Conservation (phyloP, 2,888 invertebrate species). For the Monochamus alternatus region DNA sequence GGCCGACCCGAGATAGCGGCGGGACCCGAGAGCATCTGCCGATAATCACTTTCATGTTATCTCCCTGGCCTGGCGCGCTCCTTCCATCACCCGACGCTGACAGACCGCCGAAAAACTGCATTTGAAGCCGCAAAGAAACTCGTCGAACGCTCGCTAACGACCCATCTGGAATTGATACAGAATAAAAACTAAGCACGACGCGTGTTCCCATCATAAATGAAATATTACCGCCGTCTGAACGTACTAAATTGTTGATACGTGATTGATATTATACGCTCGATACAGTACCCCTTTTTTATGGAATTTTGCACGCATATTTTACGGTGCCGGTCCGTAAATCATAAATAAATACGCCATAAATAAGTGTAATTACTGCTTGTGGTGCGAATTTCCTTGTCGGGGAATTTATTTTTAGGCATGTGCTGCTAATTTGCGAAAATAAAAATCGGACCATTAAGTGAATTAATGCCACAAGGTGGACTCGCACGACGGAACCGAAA, state of each 20-base stretch:
- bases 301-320: constrained; percentile 15
- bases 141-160: constrained; percentile 53
- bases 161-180: constrained; percentile 56
- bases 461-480: background rate
- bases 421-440: background rate
- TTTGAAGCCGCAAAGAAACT: constrained; percentile 55
- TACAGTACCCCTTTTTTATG: constrained; percentile 16
- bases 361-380: background rate
- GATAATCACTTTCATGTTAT: constrained; percentile 69
- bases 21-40: constrained; percentile 63
- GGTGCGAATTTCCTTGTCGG: background rate
- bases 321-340: background rate
- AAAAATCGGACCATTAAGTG: background rate
- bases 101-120: constrained; percentile 63
- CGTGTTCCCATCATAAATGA: constrained; percentile 58
- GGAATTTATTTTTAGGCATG: constrained; percentile 10
- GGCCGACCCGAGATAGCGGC: constrained; percentile 63
- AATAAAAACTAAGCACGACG: constrained; percentile 56
- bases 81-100: constrained; percentile 56
- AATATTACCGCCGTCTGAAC: constrained; percentile 53
- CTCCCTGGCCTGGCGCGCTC: constrained; percentile 56
- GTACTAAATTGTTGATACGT: constrained; percentile 46
- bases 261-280: constrained; percentile 45
- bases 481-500: background rate
- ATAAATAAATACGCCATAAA: constrained; percentile 7